Base-by-base conservation (phyloP, 2,797 vertebrate genomes). In the Rhinophrynus dorsalis region DNA sequence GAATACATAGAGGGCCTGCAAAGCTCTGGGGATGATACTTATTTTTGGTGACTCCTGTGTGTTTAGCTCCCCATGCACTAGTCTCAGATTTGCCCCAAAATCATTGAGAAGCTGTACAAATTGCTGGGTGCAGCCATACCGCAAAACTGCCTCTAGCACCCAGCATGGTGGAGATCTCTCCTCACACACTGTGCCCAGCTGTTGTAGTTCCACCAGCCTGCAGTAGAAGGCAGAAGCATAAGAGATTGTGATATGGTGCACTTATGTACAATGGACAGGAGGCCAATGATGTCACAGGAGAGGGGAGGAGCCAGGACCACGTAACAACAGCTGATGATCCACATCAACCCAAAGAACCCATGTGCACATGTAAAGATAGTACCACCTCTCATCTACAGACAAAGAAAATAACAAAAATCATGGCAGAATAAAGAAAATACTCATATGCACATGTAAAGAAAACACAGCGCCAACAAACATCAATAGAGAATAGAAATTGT, bases 231-330 rank as follows among this genome's bases (percentile, higher is more conserved):
- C 70, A 82, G 84, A 98, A 98, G 80, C 95, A 96, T 62, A 86
- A 86, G 3, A 98, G 90, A 85, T 95, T 93, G 85, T 96, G 94
- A 77, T 98, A 97, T 77, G 94, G 93, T 0, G 95, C 95, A 0
- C 95, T 96, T 85, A 97, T 97, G 82, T 97, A 98, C 5, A 98
- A 80, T 0, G 96, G 95, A 58, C 96, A 98, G 79, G 95, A 93
- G 75, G 95, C 93, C 77, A 98, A 76, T 0, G 95, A 95, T 73
- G 93, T 94, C 60, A 98, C 92, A 7, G 89, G 88, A 12, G 89
- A 5, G 88, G 88, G 1, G 90, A 89, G 1, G 75, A 80, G 6
- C 88, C 87, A 12, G 85, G 85, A 13, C 27, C 15, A 1, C 90
- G 88, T 0, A 90, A 83, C 0, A 91, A 77, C 54, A 92, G 77